These are phyloP conservation scores for Gila orcuttii DNA, from an alignment of 2,113 vertebrate genomes.

Conservation along the genomic window DNA sequence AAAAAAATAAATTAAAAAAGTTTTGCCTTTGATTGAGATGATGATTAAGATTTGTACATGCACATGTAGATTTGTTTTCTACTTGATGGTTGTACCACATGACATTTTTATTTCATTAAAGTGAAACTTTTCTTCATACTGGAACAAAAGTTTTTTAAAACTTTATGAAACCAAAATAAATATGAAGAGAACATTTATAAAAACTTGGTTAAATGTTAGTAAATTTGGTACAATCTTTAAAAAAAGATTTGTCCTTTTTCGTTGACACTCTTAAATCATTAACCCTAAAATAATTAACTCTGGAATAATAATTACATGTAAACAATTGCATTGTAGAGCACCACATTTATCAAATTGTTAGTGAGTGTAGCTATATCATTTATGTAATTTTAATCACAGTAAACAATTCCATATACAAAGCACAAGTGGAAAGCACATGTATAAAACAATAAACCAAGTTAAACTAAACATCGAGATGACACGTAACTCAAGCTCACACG, in stretches of 20 bases:
- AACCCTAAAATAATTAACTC: background rate
- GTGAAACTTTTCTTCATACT: background rate
- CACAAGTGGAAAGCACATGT: no score
- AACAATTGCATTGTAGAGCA: background rate
- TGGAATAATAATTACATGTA: background rate
- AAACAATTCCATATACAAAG: no score
- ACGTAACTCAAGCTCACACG: background rate
- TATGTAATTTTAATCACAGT: background rate
- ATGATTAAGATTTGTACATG: background rate
- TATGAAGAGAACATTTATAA: background rate
- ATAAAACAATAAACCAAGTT: background rate
- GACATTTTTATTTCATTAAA: background rate
- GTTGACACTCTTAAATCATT: background rate
- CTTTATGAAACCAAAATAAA: background rate
- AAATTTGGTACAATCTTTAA: background rate
- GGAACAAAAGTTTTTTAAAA: background rate
- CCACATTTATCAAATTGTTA: background rate
- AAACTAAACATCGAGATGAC: background rate
- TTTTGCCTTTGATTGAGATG: background rate
- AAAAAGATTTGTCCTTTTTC: background rate
- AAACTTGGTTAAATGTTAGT: no score
- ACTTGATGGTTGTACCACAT: background rate
- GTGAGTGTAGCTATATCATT: background rate
- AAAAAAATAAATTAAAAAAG: background rate
- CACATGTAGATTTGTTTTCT: background rate